phyloP scores from a whole-genome alignment of 2,113 vertebrate species.

The Zapus hudsonius region DNA sequence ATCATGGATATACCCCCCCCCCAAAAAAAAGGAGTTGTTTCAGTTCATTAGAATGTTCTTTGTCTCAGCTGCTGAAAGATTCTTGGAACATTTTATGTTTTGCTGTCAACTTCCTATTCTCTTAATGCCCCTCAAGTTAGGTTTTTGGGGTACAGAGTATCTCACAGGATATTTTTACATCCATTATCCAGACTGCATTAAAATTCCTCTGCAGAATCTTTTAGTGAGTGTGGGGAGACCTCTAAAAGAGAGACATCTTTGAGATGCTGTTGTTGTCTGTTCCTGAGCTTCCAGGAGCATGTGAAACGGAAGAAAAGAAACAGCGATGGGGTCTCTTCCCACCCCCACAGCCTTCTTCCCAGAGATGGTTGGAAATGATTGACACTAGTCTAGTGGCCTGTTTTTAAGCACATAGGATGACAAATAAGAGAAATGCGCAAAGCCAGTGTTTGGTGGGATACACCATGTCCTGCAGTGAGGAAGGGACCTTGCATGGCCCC shows the following conservation, averaged over 20 bases:
- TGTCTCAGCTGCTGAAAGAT: not conserved
- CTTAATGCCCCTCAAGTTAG: not conserved
- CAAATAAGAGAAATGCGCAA: not conserved
- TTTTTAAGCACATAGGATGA: not conserved
- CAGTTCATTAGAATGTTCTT: not conserved
- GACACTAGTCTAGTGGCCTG: not conserved
- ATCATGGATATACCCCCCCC: not conserved
- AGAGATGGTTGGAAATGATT: not conserved
- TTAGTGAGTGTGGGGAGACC: not conserved
- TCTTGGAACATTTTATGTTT: not conserved
- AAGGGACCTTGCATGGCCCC: not conserved
- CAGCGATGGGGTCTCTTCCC: not conserved
- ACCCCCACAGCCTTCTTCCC: too few relatives aligned
- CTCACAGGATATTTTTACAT: not conserved
- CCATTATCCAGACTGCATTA: not conserved
- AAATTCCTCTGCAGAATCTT: not conserved
- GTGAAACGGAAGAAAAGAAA: too few relatives aligned
- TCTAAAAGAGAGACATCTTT: too few relatives aligned
- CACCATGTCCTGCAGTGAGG: not conserved
- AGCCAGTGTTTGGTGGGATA: not conserved
- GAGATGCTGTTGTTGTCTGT: too few relatives aligned
- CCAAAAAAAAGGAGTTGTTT: not conserved
- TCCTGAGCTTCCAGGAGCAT: constrained; percentile 11
- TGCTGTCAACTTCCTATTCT: not conserved
- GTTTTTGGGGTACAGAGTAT: not conserved